Percentiles rank a stretch among this genome's conserved stretches.
Evolutionary conservation across 2,113 vertebrate species (phyloP).

Genomic region (Bostrychus sinensis): DNA sequence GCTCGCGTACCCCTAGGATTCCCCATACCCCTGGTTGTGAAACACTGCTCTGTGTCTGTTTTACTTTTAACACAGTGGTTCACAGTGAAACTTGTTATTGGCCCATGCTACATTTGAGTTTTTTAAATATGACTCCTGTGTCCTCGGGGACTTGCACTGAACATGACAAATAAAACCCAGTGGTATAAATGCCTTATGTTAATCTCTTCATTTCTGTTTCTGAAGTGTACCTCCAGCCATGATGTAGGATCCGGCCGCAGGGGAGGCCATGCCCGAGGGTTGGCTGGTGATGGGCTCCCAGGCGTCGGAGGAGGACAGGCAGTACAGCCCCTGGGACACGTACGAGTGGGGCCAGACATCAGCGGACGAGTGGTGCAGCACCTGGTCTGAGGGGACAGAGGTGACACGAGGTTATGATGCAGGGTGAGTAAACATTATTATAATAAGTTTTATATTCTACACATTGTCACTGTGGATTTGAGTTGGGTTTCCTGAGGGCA

Average conservation of each 20-base stretch:
- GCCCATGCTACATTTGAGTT: too few species aligned
- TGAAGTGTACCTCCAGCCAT: constrained; percentile 60
- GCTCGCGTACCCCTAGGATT: too few species aligned
- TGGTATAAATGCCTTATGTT: background rate
- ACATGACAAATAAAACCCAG: background rate
- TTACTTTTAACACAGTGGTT: too few species aligned
- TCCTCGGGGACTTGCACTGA: too few species aligned
- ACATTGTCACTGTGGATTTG: too few species aligned
- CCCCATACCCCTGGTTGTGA: too few species aligned
- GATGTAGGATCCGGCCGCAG: constrained; percentile 88
- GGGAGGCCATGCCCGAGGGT: constrained; percentile 93
- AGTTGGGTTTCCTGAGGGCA: too few species aligned
- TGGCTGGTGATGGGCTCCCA: constrained; percentile 95
- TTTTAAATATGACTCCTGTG: too few species aligned
- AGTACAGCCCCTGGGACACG: constrained; percentile 97
- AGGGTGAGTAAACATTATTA: background rate
- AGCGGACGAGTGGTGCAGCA: constrained; percentile 83
- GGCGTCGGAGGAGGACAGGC: constrained; percentile 93
- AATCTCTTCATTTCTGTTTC: background rate
- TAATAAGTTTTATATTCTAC: too few species aligned
- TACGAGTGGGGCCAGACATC: constrained; percentile 98
- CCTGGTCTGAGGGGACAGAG: constrained; percentile 78
- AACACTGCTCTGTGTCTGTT: too few species aligned
- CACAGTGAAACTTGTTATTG: too few species aligned
- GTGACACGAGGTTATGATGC: too few species aligned